Percentiles rank a stretch among this genome's conserved stretches.
phyloP scores from a whole-genome alignment of 2,113 vertebrate species.

The Pseudopipra pipra region DNA sequence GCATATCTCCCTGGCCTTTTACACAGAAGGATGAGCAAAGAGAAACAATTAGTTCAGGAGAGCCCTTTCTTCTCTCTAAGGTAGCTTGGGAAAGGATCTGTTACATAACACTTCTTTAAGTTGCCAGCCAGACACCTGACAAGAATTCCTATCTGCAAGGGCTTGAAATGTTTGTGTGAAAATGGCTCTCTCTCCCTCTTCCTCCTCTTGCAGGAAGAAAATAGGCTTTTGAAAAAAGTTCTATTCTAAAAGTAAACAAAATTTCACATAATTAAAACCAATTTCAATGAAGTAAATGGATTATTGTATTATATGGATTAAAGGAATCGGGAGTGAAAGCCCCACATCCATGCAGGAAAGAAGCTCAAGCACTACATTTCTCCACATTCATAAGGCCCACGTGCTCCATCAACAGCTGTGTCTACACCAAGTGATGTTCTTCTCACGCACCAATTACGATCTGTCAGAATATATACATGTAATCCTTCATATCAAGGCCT shows the following conservation, averaged over 20 bases:
- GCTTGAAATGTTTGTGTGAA: not conserved
- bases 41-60: not conserved
- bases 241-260: not conserved
- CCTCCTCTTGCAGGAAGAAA: not conserved
- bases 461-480: slow-evolving; percentile 14
- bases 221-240: not conserved
- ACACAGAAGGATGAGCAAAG: not conserved
- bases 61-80: not conserved
- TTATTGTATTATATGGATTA: not conserved
- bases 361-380: not conserved
- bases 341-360: not conserved
- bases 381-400: not conserved
- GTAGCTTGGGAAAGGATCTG: slow-evolving; percentile 1
- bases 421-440: not conserved
- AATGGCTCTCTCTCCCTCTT: not conserved
- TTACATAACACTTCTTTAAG: not conserved
- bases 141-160: not conserved
- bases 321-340: not conserved
- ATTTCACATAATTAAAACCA: not conserved
- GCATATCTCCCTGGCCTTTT: not conserved
- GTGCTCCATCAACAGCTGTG: not conserved
- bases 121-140: not conserved
- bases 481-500: not conserved
- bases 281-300: not conserved
- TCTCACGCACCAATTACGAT: not conserved